Evolutionary conservation across 1,140 invertebrate species (phyloP).

Genomic region (Dreissena rostriformis): DNA sequence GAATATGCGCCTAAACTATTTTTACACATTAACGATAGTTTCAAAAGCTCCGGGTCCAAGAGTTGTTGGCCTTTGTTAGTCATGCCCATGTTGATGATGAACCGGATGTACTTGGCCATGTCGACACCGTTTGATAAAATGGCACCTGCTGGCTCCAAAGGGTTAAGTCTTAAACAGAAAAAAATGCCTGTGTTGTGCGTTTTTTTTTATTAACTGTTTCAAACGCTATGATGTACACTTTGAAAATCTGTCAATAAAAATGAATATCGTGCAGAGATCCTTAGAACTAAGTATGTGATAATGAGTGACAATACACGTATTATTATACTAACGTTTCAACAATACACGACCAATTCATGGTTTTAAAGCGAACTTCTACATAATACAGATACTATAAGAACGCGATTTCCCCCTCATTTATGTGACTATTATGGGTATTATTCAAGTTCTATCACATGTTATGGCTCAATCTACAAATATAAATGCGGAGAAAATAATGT

Average conservation of each 20-base stretch:
- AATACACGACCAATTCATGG: too few relatives aligned
- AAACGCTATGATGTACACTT: not conserved
- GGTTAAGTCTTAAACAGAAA: constrained; percentile 18
- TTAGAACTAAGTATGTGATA: too few relatives aligned
- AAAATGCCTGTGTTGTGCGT: not conserved
- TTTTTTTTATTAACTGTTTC: not conserved
- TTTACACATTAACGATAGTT: not conserved
- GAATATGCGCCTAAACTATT: not conserved
- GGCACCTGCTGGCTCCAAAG: constrained; percentile 23
- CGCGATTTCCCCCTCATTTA: too few relatives aligned
- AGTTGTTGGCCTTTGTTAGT: not conserved
- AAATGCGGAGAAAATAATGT: too few relatives aligned
- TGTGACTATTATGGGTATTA: too few relatives aligned
- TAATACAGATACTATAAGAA: too few relatives aligned
- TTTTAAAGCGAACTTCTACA: too few relatives aligned
- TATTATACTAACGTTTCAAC: too few relatives aligned
- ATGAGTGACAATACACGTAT: too few relatives aligned
- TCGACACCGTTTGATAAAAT: constrained; percentile 11
- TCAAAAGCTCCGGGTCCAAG: not conserved
- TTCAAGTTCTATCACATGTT: too few relatives aligned
- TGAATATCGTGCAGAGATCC: not conserved
- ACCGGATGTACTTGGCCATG: constrained; percentile 12
- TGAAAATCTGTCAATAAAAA: not conserved
- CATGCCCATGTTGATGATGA: not conserved
- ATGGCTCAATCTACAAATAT: too few relatives aligned